These are phyloP conservation scores for Desmodus rotundus DNA, from an alignment of 2,113 vertebrate genomes.

Conservation along the genomic window DNA sequence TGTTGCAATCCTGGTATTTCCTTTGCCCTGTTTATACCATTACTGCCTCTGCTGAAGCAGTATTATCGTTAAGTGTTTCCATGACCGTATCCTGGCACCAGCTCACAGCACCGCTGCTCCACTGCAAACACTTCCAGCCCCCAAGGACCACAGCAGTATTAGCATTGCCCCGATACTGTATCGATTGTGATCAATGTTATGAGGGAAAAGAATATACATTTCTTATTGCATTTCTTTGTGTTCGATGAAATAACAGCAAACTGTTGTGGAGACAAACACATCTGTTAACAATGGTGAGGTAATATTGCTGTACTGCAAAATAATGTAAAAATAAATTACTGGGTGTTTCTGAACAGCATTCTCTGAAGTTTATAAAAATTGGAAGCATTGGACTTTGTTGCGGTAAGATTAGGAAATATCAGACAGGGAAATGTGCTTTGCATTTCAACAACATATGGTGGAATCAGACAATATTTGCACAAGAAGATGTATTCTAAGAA, in stretches of 20 bases:
- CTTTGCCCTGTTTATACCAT: slow-evolving; percentile 80
- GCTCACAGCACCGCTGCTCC: slow-evolving; percentile 48
- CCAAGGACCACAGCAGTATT: slow-evolving; percentile 51
- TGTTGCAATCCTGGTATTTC: slow-evolving; percentile 82
- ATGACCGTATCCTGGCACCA: slow-evolving; percentile 75
- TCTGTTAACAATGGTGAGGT: slow-evolving; percentile 70
- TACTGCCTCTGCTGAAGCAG: slow-evolving; percentile 74
- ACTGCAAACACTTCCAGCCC: slow-evolving; percentile 59
- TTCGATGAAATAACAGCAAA: slow-evolving; percentile 44
- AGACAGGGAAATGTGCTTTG: slow-evolving; percentile 52
- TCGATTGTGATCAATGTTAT: slow-evolving; percentile 70
- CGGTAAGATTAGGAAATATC: slow-evolving; percentile 55
- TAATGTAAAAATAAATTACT: slow-evolving; percentile 66
- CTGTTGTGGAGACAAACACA: slow-evolving; percentile 28
- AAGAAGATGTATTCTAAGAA: slow-evolving; percentile 44
- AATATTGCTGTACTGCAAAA: slow-evolving; percentile 53
- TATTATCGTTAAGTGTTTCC: slow-evolving; percentile 80
- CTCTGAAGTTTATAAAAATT: slow-evolving; percentile 65
- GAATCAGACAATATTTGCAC: slow-evolving; percentile 39
- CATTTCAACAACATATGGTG: slow-evolving; percentile 58
- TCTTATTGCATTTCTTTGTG: slow-evolving; percentile 32
- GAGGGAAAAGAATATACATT: slow-evolving; percentile 48
- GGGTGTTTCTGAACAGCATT: slow-evolving; percentile 65
- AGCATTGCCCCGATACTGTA: slow-evolving; percentile 54
- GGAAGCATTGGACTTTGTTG: slow-evolving; percentile 59